Percentiles rank a stretch among this genome's conserved stretches.
Conservation (phyloP, 30 jellyfish, hydroid and myxozoan genomes). For the Turritopsis rubra region DNA sequence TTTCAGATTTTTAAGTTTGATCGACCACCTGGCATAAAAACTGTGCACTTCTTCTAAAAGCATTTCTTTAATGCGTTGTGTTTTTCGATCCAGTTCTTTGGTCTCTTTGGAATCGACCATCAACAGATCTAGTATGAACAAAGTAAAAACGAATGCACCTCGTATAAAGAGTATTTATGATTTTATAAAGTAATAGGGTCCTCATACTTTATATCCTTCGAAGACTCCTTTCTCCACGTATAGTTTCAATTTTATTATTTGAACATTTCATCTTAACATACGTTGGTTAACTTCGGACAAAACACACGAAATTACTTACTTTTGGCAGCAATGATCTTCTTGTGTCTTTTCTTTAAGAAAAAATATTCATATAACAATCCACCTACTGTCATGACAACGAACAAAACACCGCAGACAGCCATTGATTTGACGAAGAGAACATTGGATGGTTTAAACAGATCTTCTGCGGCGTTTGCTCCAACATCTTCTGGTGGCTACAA, state of each 20-base stretch:
- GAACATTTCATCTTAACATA: too few relatives aligned
- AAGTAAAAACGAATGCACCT: too few relatives aligned
- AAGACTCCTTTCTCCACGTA: too few relatives aligned
- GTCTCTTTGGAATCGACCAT: constrained; percentile 86
- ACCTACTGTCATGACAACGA: constrained; percentile 48
- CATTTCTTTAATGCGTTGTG: constrained; percentile 69
- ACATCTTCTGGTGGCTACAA: constrained; percentile 64
- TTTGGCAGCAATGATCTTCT: constrained; percentile 91
- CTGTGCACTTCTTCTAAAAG: constrained; percentile 67
- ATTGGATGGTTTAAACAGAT: constrained; percentile 58
- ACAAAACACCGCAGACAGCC: constrained; percentile 25
- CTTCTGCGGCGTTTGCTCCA: constrained; percentile 81
- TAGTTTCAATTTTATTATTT: too few relatives aligned
- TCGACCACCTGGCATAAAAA: constrained; percentile 84
- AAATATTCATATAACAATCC: constrained; percentile 78
- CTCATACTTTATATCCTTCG: too few relatives aligned
- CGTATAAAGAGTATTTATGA: too few relatives aligned
- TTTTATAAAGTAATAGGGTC: too few relatives aligned
- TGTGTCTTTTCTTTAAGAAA: constrained; percentile 67
- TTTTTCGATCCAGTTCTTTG: constrained; percentile 73
- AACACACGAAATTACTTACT: constrained; percentile 36
- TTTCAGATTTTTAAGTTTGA: constrained; percentile 42
- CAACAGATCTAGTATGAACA: constrained; percentile 84
- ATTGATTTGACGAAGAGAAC: constrained; percentile 48
- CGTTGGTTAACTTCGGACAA: too few relatives aligned